Evolutionary conservation across 2,113 vertebrate species (phyloP).

Genomic region (Ammodytes marinus): DNA sequence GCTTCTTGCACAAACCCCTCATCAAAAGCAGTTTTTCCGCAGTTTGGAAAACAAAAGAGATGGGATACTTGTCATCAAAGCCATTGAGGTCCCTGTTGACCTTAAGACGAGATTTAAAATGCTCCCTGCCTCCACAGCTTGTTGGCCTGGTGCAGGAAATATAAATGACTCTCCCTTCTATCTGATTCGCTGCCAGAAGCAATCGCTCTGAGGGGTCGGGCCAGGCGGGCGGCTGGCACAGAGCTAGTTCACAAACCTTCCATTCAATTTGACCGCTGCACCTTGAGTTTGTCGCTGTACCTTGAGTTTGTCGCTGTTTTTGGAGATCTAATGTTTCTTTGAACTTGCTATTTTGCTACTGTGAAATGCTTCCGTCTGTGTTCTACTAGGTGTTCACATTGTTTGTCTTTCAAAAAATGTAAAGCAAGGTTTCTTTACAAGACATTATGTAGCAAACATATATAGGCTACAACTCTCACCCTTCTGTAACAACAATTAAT

Average conservation of each 20-base stretch:
- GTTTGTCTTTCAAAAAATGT: not conserved
- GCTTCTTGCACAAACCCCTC: constrained; percentile 1
- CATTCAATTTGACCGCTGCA: not conserved
- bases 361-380: not conserved
- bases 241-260: constrained; percentile 19
- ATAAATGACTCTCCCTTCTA: constrained; percentile 66
- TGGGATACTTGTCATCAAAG: constrained; percentile 71
- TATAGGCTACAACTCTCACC: not conserved
- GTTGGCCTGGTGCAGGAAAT: constrained; percentile 53
- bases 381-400: not conserved
- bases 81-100: constrained; percentile 62
- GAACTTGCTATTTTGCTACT: not conserved
- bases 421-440: not conserved
- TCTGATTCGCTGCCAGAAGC: constrained; percentile 76
- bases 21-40: constrained; percentile 54
- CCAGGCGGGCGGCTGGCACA: constrained; percentile 55
- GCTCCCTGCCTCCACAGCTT: constrained; percentile 58
- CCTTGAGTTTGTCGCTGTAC: constrained; percentile 4
- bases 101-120: constrained; percentile 69
- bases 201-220: constrained; percentile 61
- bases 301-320: not conserved
- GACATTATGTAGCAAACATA: not conserved
- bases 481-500: not conserved
- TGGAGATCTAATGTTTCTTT: not conserved
- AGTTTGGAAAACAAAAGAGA: constrained; percentile 60